Percentiles rank a stretch among this genome's conserved stretches.
Evolutionary conservation across 2,113 vertebrate genomes (phyloP).

Genomic region (Amphiprion percula): DNA sequence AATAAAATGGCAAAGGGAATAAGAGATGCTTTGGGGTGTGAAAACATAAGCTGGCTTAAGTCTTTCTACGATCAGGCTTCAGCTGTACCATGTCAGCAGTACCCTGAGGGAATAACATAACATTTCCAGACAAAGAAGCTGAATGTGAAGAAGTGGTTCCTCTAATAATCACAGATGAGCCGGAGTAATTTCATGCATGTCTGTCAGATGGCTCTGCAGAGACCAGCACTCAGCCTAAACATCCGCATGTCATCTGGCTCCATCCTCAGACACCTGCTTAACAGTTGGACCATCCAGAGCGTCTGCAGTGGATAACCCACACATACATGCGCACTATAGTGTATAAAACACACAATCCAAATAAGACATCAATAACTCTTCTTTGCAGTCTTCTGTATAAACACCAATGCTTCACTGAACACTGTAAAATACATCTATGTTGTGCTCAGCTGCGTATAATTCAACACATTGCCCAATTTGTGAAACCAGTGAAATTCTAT

Average conservation of each 20-base stretch:
- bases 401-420: not conserved
- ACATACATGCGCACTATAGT: not conserved
- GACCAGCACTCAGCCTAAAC: constrained; percentile 59
- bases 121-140: constrained; percentile 30
- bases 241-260: constrained; percentile 60
- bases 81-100: constrained; percentile 1
- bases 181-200: constrained; percentile 37
- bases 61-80: constrained; percentile 7
- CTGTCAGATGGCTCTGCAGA: constrained; percentile 32
- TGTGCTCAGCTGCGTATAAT: constrained; percentile 3
- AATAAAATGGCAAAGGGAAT: constrained; percentile 5
- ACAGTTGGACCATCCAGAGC: constrained; percentile 44
- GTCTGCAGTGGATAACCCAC: not conserved
- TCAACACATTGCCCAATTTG: constrained; percentile 13
- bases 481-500: constrained; percentile 28
- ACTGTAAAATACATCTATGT: not conserved
- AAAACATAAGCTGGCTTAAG: constrained; percentile 11
- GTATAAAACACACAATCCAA: not conserved
- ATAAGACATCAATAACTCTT: not conserved
- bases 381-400: not conserved
- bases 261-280: constrained; percentile 64
- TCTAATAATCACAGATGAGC: constrained; percentile 45
- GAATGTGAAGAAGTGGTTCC: constrained; percentile 27
- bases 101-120: constrained; percentile 10
- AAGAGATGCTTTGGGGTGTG: not conserved